Evolutionary conservation across 2,113 vertebrate species (phyloP).

Genomic region (Cepphus grylle): DNA sequence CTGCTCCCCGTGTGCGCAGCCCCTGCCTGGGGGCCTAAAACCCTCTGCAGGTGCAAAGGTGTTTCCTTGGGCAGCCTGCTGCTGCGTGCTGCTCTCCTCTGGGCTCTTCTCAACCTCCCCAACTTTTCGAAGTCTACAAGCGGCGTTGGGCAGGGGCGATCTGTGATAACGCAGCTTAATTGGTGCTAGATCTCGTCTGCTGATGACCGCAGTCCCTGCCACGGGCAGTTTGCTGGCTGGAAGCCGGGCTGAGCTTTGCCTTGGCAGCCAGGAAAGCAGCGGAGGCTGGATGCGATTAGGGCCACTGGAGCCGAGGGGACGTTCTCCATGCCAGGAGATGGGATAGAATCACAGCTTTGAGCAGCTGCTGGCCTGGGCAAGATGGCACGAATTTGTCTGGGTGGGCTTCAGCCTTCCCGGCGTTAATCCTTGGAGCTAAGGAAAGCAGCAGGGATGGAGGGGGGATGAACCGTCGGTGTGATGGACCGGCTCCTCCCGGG

Average conservation of each 20-base stretch:
- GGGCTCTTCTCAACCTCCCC: background rate
- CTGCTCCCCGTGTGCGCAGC: background rate
- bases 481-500: fast-evolving
- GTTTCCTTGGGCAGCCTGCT: background rate
- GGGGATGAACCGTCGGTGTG: background rate
- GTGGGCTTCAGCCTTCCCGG: background rate
- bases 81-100: background rate
- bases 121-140: background rate
- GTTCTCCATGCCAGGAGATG: background rate
- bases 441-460: background rate
- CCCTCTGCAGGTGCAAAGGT: background rate
- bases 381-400: background rate
- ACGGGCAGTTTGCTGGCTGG: background rate
- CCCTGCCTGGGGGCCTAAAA: background rate
- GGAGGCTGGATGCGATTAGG: background rate
- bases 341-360: background rate
- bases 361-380: background rate
- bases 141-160: background rate
- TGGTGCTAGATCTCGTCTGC: background rate
- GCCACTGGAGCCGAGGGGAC: background rate
- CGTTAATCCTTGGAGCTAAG: background rate
- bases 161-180: background rate
- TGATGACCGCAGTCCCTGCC: fast-evolving
- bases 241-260: background rate
- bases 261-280: background rate